These are phyloP conservation scores for Diadromus collaris DNA, from an alignment of 2,888 invertebrate genomes.

Conservation along the genomic window DNA sequence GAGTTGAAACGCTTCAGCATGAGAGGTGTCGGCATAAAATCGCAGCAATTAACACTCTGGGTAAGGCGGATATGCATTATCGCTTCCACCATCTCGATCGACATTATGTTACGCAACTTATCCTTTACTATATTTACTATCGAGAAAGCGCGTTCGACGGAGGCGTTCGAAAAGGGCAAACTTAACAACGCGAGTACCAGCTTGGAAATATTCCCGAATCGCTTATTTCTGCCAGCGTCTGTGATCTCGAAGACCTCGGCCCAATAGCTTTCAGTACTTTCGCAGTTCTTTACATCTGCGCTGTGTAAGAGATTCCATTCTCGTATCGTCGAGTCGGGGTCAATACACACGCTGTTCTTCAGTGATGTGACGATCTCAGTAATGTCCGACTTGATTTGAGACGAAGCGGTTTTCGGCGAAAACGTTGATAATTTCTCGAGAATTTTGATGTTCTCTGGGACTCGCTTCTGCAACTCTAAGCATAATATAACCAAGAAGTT, in stretches of 20 bases:
- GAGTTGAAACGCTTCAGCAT: neutral
- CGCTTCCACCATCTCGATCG: constrained; percentile 21
- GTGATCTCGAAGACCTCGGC: constrained; percentile 23
- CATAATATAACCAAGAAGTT: constrained; percentile 60
- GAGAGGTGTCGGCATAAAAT: neutral
- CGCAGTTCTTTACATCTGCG: neutral
- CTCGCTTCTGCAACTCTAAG: constrained; percentile 61
- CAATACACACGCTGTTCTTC: constrained; percentile 16
- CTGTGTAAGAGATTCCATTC: constrained; percentile 39
- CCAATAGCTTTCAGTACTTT: constrained; percentile 46
- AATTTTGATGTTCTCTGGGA: constrained; percentile 64
- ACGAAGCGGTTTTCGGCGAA: constrained; percentile 30
- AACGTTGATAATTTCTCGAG: constrained; percentile 62
- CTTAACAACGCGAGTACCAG: constrained; percentile 41
- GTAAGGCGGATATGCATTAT: constrained; percentile 23
- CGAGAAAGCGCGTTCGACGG: constrained; percentile 57
- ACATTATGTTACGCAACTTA: constrained; percentile 52
- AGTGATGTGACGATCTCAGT: neutral
- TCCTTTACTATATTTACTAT: constrained; percentile 55
- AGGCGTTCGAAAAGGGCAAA: constrained; percentile 60
- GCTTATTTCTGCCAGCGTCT: constrained; percentile 38
- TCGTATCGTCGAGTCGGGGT: constrained; percentile 10
- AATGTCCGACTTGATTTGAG: constrained; percentile 11
- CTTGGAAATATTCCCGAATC: constrained; percentile 50
- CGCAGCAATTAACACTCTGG: neutral